phyloP scores from a whole-genome alignment of 2,113 vertebrate genomes.

The Actinemys pallida region DNA sequence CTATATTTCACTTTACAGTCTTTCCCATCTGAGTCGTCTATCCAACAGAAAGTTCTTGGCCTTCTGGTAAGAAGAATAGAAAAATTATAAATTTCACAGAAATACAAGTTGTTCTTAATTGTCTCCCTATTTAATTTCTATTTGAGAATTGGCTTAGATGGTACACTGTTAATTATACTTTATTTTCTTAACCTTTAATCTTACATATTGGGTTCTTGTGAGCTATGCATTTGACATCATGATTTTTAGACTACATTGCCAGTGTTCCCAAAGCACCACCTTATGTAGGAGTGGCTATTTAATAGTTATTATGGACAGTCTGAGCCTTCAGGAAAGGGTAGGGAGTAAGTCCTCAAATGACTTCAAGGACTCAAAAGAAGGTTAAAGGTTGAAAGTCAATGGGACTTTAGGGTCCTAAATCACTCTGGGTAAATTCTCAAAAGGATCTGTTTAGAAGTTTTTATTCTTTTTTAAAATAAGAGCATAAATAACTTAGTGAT shows the following conservation, averaged over 20 bases:
- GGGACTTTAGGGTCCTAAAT: not conserved
- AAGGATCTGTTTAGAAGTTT: not conserved
- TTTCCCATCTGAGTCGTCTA: constrained; percentile 96
- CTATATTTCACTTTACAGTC: constrained; percentile 83
- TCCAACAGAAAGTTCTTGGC: constrained; percentile 98
- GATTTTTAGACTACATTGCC: not conserved
- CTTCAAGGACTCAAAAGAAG: not conserved
- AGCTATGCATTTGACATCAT: accelerated
- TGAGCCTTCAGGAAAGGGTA: not conserved
- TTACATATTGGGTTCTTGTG: not conserved
- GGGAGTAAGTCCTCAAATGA: not conserved
- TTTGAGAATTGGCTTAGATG: not conserved
- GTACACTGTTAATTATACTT: not conserved
- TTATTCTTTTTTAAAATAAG: no score
- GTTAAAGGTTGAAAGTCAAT: not conserved
- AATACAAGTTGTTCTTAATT: not conserved
- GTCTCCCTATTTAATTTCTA: not conserved
- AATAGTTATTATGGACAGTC: not conserved
- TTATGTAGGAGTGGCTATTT: not conserved
- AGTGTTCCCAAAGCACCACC: not conserved
- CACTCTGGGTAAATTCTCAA: not conserved
- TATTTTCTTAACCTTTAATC: not conserved
- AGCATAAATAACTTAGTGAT: no score
- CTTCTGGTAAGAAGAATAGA: constrained; percentile 89
- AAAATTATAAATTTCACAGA: not conserved